These are phyloP conservation scores for Cyclophora albipunctata DNA, from an alignment of 2,888 invertebrate species.

Conservation along the genomic window DNA sequence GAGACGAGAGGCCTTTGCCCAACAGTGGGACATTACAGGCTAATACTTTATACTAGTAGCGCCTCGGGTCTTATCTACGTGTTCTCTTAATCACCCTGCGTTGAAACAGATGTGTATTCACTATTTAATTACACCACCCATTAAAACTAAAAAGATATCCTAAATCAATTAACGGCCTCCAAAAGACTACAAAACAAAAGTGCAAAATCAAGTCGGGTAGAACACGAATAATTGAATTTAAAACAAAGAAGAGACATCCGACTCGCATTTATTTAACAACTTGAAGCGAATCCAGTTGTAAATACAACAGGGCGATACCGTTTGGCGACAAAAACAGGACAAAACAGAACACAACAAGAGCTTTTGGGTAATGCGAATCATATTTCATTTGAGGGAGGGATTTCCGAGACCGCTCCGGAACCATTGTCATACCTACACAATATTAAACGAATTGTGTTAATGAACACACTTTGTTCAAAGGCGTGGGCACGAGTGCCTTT, in stretches of 20 bases:
- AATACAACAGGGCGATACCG: slow-evolving; percentile 45
- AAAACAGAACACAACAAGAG: slow-evolving; percentile 60
- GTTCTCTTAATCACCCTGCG: too few species aligned
- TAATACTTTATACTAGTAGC: too few species aligned
- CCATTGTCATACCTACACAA: slow-evolving; percentile 33
- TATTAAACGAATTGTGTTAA: slow-evolving; percentile 46
- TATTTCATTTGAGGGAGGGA: slow-evolving; percentile 59
- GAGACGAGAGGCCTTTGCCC: too few species aligned
- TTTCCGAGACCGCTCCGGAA: slow-evolving; percentile 42
- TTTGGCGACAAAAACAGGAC: slow-evolving; percentile 55
- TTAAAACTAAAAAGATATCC: too few species aligned
- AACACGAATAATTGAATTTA: slow-evolving; percentile 35
- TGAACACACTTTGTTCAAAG: slow-evolving; percentile 24
- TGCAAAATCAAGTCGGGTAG: slow-evolving; percentile 22
- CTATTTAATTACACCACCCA: too few species aligned
- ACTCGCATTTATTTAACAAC: slow-evolving; percentile 39
- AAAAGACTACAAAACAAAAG: slow-evolving; percentile 6
- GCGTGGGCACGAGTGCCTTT: too few species aligned
- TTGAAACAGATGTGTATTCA: too few species aligned
- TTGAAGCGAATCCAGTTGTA: slow-evolving; percentile 40
- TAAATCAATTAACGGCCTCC: background rate
- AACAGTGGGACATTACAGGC: too few species aligned
- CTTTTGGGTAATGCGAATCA: slow-evolving; percentile 61
- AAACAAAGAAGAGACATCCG: slow-evolving; percentile 31
- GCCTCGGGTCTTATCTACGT: too few species aligned